Evolutionary conservation across 2,888 invertebrate species (phyloP).

Genomic region (Eretmocerus hayati): DNA sequence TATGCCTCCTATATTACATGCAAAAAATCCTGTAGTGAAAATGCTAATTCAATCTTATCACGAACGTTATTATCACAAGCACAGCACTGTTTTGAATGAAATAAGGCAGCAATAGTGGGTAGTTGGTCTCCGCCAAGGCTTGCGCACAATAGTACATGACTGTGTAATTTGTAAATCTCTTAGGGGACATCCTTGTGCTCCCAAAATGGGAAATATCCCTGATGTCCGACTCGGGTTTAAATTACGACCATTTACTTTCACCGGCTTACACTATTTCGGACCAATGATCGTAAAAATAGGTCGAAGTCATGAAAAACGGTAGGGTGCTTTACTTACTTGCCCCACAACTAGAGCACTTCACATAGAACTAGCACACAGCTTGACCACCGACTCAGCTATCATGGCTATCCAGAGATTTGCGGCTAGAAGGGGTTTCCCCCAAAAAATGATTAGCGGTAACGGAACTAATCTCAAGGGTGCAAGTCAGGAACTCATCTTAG

Average conservation of each 20-base stretch:
- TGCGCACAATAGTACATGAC: neutral
- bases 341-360: neutral
- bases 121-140: neutral
- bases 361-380: neutral
- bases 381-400: neutral
- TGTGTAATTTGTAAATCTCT: neutral
- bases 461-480: neutral
- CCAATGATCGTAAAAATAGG: neutral
- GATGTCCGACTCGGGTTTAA: neutral
- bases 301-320: neutral
- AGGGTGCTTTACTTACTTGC: neutral
- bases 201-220: conserved; percentile 1
- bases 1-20: neutral
- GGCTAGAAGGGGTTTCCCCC: neutral
- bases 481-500: neutral
- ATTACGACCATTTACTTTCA: neutral
- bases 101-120: conserved; percentile 1
- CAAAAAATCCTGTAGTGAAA: neutral
- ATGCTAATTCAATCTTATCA: neutral
- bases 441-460: neutral
- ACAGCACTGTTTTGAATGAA: conserved; percentile 1
- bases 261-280: neutral
- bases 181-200: neutral
- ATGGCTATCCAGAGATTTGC: neutral
- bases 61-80: neutral